Percentiles rank a stretch among this genome's conserved stretches.
phyloP scores from a whole-genome alignment of 2,797 vertebrate species.

The Austrolebias charrua region DNA sequence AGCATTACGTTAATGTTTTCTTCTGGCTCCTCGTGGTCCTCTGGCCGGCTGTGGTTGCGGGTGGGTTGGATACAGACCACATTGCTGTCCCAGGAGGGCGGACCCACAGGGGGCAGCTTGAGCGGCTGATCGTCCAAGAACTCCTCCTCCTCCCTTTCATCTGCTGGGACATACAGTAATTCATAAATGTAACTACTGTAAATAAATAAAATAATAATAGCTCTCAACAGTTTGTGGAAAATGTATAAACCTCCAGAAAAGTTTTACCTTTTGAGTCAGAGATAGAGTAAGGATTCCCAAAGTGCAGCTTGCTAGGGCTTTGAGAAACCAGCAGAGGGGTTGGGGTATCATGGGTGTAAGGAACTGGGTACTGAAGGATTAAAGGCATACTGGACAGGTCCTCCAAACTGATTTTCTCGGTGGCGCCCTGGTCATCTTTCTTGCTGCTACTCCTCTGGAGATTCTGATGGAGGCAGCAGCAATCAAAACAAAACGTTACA shows the following conservation, averaged over 20 bases:
- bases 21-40: slow-evolving; percentile 92
- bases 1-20: slow-evolving; percentile 81
- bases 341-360: slow-evolving; percentile 83
- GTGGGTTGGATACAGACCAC: slow-evolving; percentile 97
- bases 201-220: background rate
- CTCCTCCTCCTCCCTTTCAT: slow-evolving; percentile 90
- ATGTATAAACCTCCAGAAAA: background rate
- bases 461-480: slow-evolving; percentile 73
- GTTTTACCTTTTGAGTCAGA: slow-evolving; percentile 69
- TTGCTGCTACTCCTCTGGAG: slow-evolving; percentile 76
- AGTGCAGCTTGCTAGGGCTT: slow-evolving; percentile 87
- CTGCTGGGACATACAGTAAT: slow-evolving; percentile 64
- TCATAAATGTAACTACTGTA: slow-evolving; percentile 1
- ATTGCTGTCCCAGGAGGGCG: slow-evolving; percentile 91
- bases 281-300: slow-evolving; percentile 89
- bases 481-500: slow-evolving; percentile 1
- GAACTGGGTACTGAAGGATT: slow-evolving; percentile 84
- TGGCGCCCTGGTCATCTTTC: slow-evolving; percentile 72
- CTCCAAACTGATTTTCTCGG: slow-evolving; percentile 77
- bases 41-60: slow-evolving; percentile 92
- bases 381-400: slow-evolving; percentile 71
- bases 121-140: slow-evolving; percentile 93
- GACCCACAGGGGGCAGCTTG: slow-evolving; percentile 86
- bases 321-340: slow-evolving; percentile 81
- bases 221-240: background rate